Conservation (phyloP, 2,797 vertebrate genomes). For the Emys orbicularis region DNA sequence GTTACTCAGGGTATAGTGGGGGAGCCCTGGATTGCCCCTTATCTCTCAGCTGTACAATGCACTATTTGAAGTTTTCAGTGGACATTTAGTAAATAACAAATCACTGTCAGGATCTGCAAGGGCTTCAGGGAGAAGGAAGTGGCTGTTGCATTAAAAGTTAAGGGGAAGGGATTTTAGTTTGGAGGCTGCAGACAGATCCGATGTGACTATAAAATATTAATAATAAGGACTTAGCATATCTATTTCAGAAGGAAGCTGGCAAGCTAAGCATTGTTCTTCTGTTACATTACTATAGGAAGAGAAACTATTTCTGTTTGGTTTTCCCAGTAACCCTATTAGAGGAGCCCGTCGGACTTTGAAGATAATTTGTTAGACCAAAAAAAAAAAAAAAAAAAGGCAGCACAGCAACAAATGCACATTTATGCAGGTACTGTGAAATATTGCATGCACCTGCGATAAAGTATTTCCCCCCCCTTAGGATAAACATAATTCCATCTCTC, state of each 20-base stretch:
- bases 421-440: background rate
- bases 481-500: background rate
- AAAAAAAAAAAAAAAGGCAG: background rate
- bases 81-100: background rate
- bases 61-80: background rate
- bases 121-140: background rate
- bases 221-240: background rate
- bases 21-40: background rate
- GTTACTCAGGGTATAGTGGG: background rate
- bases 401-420: background rate
- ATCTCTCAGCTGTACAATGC: background rate
- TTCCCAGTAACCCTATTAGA: background rate
- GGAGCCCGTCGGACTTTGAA: background rate
- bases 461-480: background rate
- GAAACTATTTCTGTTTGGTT: background rate
- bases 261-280: fast-evolving
- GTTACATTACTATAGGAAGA: background rate
- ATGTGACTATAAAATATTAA: background rate
- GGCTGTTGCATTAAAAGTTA: background rate
- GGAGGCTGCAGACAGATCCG: background rate
- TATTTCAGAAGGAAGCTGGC: too few species aligned
- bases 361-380: background rate
- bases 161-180: background rate
- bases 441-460: background rate
- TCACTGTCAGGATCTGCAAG: background rate